A percentile compares a stretch with the other conserved stretches of the same genome.
Evolutionary conservation across 2,797 vertebrate genomes (phyloP).

Genomic region (Ctenochaetus hawaiiensis): DNA sequence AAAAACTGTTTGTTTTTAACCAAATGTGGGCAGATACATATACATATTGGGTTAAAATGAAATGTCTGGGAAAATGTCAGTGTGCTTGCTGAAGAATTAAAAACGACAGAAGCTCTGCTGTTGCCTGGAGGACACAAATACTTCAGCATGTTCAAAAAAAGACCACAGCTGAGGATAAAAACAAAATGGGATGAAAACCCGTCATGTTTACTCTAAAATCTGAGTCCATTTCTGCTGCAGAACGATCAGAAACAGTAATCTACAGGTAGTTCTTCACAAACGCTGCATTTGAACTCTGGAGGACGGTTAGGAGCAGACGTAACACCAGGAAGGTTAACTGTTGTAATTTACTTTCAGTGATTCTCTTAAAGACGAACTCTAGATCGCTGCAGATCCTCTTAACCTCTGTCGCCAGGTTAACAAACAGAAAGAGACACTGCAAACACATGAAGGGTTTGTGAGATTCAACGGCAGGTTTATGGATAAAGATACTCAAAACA

Average conservation of each 20-base stretch:
- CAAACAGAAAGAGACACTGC: neutral
- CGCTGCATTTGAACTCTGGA: too few species aligned
- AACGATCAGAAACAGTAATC: neutral
- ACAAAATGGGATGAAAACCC: neutral
- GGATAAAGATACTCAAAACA: neutral
- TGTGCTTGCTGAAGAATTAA: neutral
- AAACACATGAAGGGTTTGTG: neutral
- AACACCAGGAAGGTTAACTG: neutral
- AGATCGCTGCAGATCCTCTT: conserved; percentile 18
- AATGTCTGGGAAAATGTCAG: neutral
- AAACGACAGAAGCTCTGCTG: neutral
- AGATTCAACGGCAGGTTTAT: neutral
- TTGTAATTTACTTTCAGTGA: neutral
- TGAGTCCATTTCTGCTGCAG: neutral
- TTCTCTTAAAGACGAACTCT: neutral
- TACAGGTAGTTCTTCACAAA: too few species aligned
- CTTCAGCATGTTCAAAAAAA: neutral
- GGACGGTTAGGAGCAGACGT: too few species aligned
- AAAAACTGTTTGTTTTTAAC: too few species aligned
- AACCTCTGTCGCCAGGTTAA: neutral
- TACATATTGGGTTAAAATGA: neutral
- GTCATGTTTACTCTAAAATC: neutral
- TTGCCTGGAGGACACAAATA: neutral
- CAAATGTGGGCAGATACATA: too few species aligned
- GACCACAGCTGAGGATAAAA: neutral